Percentiles rank a stretch among this genome's conserved stretches.
phyloP scores from a whole-genome alignment of 2,888 invertebrate genomes.

The Unio pictorum region DNA sequence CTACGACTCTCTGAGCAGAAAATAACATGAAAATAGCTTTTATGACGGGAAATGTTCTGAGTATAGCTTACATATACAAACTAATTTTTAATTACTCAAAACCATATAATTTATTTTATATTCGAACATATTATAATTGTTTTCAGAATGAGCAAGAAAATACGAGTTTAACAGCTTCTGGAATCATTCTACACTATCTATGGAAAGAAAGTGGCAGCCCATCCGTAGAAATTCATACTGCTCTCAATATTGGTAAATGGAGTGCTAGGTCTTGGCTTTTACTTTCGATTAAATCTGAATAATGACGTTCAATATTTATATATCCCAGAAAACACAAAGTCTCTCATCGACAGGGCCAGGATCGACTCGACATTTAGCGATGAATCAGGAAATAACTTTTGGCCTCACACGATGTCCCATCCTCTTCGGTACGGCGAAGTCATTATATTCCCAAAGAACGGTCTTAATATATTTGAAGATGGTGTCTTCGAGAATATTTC shows the following conservation, averaged over 20 bases:
- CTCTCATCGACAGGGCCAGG: background rate
- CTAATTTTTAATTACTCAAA: no score
- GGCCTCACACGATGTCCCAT: slow-evolving; percentile 1
- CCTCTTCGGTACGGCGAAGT: background rate
- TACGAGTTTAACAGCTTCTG: no score
- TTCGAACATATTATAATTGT: background rate
- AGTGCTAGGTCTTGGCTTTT: slow-evolving; percentile 1
- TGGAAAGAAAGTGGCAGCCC: slow-evolving; percentile 1
- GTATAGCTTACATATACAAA: no score
- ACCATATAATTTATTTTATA: no score
- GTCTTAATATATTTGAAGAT: no score
- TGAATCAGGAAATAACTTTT: background rate
- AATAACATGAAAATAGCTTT: no score
- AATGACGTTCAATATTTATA: background rate
- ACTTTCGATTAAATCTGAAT: background rate
- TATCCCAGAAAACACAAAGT: background rate
- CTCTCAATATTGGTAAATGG: slow-evolving; percentile 1
- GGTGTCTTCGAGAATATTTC: no score
- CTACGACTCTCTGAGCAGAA: no score
- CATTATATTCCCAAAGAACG: background rate
- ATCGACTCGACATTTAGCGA: slow-evolving; percentile 2
- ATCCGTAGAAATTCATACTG: background rate
- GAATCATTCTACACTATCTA: background rate
- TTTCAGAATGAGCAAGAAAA: background rate
- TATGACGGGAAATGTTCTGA: no score